Evolutionary conservation across 2,888 invertebrate species (phyloP).

Genomic region (Tenodera sinensis): DNA sequence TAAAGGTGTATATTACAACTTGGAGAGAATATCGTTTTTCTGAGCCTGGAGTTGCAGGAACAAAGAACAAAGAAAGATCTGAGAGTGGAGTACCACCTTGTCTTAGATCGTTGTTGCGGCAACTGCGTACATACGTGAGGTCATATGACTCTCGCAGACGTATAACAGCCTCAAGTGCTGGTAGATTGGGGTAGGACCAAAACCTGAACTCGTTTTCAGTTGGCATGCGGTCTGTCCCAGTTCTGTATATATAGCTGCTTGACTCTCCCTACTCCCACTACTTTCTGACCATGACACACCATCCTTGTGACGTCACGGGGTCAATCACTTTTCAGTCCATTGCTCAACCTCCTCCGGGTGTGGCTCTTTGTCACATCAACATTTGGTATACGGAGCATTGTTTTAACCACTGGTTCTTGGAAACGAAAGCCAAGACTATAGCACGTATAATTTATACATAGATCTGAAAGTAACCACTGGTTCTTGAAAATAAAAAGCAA

Average conservation of each 20-base stretch:
- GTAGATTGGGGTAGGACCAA: conserved; percentile 14
- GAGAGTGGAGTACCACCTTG: neutral
- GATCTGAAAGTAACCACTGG: too few relatives aligned
- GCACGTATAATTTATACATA: too few relatives aligned
- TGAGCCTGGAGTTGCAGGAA: neutral
- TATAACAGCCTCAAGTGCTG: neutral
- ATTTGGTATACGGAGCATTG: too few relatives aligned
- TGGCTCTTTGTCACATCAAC: neutral
- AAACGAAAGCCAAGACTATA: too few relatives aligned
- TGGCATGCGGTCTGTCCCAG: conserved; percentile 14
- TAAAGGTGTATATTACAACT: too few relatives aligned
- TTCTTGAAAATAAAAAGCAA: too few relatives aligned
- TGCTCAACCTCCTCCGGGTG: neutral
- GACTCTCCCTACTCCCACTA: neutral
- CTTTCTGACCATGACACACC: neutral
- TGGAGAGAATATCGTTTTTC: too few relatives aligned
- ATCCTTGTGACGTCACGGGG: neutral
- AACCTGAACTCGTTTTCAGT: neutral
- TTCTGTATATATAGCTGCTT: conserved; percentile 3
- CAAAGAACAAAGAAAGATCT: neutral
- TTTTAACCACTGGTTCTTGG: too few relatives aligned
- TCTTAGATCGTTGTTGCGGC: neutral
- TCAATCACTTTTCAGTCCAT: neutral
- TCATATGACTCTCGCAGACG: neutral
- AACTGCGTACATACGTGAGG: neutral